Conservation (phyloP, 1,140 invertebrate genomes). For the Drosophila miranda region DNA sequence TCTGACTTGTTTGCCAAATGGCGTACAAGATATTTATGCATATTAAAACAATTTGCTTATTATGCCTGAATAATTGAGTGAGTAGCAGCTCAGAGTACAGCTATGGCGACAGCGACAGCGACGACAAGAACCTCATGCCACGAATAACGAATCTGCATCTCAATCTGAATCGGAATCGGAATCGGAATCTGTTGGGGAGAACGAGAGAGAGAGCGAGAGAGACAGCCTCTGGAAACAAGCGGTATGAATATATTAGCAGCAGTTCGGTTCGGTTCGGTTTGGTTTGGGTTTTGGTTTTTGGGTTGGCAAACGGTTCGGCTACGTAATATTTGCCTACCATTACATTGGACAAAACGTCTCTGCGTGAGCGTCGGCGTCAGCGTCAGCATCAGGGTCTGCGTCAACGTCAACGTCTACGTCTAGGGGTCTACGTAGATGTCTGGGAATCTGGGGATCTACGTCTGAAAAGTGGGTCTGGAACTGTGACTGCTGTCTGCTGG, state of each 20-base stretch:
- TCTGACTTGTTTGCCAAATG: slow-evolving; percentile 79
- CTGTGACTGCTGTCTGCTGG: too few species aligned
- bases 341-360: slow-evolving; percentile 44
- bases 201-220: too few species aligned
- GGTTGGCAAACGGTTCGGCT: slow-evolving; percentile 46
- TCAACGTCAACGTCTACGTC: slow-evolving; percentile 26
- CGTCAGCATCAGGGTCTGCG: slow-evolving; percentile 9
- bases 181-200: not conserved
- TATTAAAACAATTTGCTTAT: slow-evolving; percentile 81
- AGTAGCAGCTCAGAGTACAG: slow-evolving; percentile 24
- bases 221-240: not conserved
- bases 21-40: slow-evolving; percentile 81
- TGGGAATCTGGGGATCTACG: slow-evolving; percentile 6
- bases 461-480: too few species aligned
- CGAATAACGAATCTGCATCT: slow-evolving; percentile 24
- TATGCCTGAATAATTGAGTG: slow-evolving; percentile 81
- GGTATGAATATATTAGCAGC: slow-evolving; percentile 26
- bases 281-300: not conserved
- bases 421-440: slow-evolving; percentile 47
- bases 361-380: slow-evolving; percentile 13
- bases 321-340: slow-evolving; percentile 62
- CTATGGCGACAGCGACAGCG: slow-evolving; percentile 11
- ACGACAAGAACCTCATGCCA: slow-evolving; percentile 12
- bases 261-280: too few species aligned
- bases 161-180: slow-evolving; percentile 37